Base-by-base conservation (phyloP, 2,888 invertebrate species). In the Lepidonotus clava region DNA sequence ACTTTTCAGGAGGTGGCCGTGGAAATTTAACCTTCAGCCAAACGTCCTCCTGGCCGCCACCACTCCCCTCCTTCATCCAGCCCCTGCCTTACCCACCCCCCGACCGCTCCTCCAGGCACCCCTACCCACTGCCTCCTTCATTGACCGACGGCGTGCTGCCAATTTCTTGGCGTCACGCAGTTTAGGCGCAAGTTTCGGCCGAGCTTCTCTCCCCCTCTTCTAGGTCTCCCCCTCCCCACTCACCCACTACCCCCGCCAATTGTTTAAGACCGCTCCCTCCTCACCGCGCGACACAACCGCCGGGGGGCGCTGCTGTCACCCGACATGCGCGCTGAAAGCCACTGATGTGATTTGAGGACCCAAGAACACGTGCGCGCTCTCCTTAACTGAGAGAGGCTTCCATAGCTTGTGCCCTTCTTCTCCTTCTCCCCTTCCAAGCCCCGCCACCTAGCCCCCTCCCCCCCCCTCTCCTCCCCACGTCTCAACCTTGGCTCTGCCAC, bases 161-260 rank as follows among this genome's bases (percentile, higher is more conserved):
- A 71, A 71, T 71, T 71, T 71, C 36, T 71, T 38, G 66, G 66
- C 66, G 32, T 66, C 66, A 66, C 14, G 66, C 18, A 4, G 71
- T 34, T 71, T 8, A 34, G 24, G 71, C 36, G 11, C 46, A 46
- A 18, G 8, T 46, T 46, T 46, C 46, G 8, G 46, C 46, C 8
- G 46, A 46, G 46, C 46, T 46, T 46, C 46, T 18, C 46, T 18
- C 8, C 8, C 46, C 46, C 8, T 46, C 46, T 46, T 18, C 46
- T 46, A 46, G 18, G 8, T 11, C 18, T 18, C 46, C 46, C 8
- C 46, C 46, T 46, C 46, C 46, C 18, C 46, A 46, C 46, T 18
- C 46, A 11, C 46, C 46, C 46, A 46, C 46, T 11, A 11, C n/a
- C n/a, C n/a, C n/a, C n/a, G n/a, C n/a, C n/a, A n/a, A n/a, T n/a